Percentiles rank a stretch among this genome's conserved stretches.
These are phyloP conservation scores for Melozone crissalis DNA, from an alignment of 2,113 vertebrate genomes.

Conservation along the genomic window DNA sequence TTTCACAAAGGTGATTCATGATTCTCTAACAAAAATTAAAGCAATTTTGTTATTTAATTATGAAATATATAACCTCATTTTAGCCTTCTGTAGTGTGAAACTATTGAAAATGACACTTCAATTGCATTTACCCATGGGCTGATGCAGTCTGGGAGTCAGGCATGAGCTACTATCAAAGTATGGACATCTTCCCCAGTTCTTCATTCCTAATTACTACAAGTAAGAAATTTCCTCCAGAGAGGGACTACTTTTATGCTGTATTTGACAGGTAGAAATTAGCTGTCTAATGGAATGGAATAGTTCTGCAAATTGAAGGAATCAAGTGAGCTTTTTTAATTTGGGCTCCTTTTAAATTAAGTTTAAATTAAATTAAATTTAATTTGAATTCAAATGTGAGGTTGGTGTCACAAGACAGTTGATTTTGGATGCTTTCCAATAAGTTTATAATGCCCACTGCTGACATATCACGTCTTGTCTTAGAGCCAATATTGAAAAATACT, in stretches of 20 bases:
- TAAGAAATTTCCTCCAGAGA: constrained; percentile 76
- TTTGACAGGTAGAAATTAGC: constrained; percentile 90
- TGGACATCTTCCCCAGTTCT: constrained; percentile 46
- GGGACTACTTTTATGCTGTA: constrained; percentile 73
- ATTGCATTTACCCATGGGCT: constrained; percentile 45
- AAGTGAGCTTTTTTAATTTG: constrained; percentile 78
- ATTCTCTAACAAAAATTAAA: constrained; percentile 59
- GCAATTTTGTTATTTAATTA: constrained; percentile 72
- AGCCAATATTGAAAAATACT: background rate
- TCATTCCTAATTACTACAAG: constrained; percentile 81
- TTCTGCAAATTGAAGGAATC: constrained; percentile 85
- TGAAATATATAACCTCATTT: constrained; percentile 60
- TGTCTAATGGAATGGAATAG: constrained; percentile 86
- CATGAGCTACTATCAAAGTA: constrained; percentile 35
- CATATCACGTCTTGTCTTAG: background rate
- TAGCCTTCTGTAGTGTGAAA: background rate
- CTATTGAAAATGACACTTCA: constrained; percentile 58
- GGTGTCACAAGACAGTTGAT: constrained; percentile 63
- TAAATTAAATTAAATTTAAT: constrained; percentile 54
- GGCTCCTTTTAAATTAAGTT: constrained; percentile 74
- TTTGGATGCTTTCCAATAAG: constrained; percentile 62
- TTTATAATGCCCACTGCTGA: background rate
- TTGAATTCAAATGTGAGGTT: constrained; percentile 73
- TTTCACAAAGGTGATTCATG: constrained; percentile 48
- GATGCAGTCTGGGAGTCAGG: constrained; percentile 51